Evolutionary conservation across 2,113 vertebrate genomes (phyloP), one percentile per base, ranked within the genome.

Genomic region (Lota lota): DNA sequence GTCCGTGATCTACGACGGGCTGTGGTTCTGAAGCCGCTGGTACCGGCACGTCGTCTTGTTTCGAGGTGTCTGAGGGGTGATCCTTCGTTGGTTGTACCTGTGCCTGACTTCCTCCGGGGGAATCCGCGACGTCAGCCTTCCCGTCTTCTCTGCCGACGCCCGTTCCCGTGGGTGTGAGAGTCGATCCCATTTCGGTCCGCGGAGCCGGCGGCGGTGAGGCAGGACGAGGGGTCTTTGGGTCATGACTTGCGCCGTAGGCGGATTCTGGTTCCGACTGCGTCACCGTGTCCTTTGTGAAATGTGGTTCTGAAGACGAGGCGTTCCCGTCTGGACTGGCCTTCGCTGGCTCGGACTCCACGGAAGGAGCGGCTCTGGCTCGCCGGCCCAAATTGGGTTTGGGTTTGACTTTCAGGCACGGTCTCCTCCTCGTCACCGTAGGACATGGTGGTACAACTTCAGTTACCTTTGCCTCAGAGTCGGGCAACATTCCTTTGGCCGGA

Each of bases 351-450:
- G 51, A 14, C 51, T 53, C 51, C 12, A 33, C 28, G 7, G 51
- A 53, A 14, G 16, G 53, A 14, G n/a, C 53, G 17, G 53, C 18
- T 56, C 53, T 18, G 14, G 16, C 3, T 16, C 53, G 2, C 17
- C 5, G 16, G 10, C 53, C 53, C n/a, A 56, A 7, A 16, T 78
- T 75, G 36, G 78, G 73, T 72, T 71, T 76, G 63, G 72, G 72
- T 78, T 75, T 74, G 3, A 67, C 24, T 75, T 63, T 76, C 2
- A 51, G 65, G 5, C 65, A 66, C 17, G 24, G 64, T n/a, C 20
- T 1, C 16, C 4, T 72, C 16, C 4, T 69, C 0, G 24, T 1
- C 16, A 28, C 61, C 0, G 21, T 1, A 12, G 36, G 63, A 59
- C 1, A 21, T 21, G 58, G 5, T 10, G 61, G 63, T 15, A 7